Base-by-base conservation (phyloP, 2,113 vertebrate genomes). In the Psammodynastes pulverulentus region DNA sequence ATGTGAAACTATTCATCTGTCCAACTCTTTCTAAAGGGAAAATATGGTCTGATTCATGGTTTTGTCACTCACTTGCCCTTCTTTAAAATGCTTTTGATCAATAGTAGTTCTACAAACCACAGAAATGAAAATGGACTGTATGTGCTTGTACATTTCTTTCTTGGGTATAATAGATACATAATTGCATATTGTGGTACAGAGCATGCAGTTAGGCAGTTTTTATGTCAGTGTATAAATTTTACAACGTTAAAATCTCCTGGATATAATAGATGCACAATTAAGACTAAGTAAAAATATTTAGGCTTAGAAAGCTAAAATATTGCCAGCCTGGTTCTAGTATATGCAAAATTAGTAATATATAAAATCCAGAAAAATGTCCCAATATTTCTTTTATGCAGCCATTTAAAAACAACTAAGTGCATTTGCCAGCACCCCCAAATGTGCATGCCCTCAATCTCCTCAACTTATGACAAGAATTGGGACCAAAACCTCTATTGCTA, bases 1-100 rank as follows among this genome's bases (percentile, higher is more conserved):
- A 86, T 39, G 91, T 92, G 21, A 94, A 94, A 92, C 90, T 0
- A 94, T 93, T 95, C 4, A 67, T 89, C 52, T 95, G 87, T 72
- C 5, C 7, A 51, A 92, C 90, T 13, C 23, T 15, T 92, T 95
- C 90, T 34, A 84, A 94, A 94, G 12, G 92, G 9, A 95, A 87
- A 52, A 91, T 88, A 17, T 89, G 8, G 46, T 72, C 5, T 93
- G 3, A 87, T 79, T 86, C n/a, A 88, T 24, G 17, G n/a, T 89
- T 3, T 85, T 89, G 72, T 89, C 89, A 91, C 92, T 87, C 1
- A 49, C 19, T 87, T 87, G 45, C 53, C 90, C 89, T 90, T 94
- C 91, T 88, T 53, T 62, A 91, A 92, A 91, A 48, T 79, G 34
- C 56, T 51, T 93, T 56, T 91, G 72, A 93, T 79, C 91, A 93